Evolutionary conservation across 1,140 invertebrate genomes (phyloP).

Genomic region (Orius insidiosus): DNA sequence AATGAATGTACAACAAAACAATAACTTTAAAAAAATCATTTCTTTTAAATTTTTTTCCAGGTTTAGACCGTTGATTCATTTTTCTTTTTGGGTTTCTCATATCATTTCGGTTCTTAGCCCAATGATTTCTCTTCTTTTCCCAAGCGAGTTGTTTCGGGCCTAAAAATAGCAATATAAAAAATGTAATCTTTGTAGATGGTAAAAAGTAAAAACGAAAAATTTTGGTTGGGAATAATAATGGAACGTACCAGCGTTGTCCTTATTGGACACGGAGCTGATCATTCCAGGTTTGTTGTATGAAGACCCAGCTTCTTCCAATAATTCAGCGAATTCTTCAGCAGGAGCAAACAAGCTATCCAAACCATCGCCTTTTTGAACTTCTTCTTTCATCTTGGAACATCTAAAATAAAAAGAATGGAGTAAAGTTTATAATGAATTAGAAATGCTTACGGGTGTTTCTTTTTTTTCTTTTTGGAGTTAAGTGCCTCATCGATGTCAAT

Average conservation of each 20-base stretch:
- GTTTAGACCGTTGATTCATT: too few species aligned
- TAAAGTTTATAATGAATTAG: background rate
- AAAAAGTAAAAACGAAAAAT: background rate
- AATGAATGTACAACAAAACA: too few species aligned
- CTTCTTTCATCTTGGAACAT: background rate
- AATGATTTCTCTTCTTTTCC: constrained; percentile 22
- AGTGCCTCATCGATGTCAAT: constrained; percentile 13
- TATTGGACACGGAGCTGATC: constrained; percentile 39
- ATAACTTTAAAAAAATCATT: too few species aligned
- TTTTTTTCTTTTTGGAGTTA: constrained; percentile 2
- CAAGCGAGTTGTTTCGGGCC: constrained; percentile 18
- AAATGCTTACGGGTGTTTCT: constrained; percentile 5
- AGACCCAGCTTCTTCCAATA: constrained; percentile 45
- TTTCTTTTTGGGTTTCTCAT: too few species aligned
- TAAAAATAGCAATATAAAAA: constrained; percentile 5
- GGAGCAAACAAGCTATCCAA: constrained; percentile 37
- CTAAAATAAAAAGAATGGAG: background rate
- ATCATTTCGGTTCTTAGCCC: constrained; percentile 20
- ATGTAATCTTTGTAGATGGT: background rate
- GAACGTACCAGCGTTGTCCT: constrained; percentile 38
- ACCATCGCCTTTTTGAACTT: constrained; percentile 16
- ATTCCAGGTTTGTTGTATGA: constrained; percentile 39
- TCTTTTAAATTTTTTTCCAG: too few species aligned
- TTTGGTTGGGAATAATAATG: background rate
- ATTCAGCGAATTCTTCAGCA: constrained; percentile 52